A percentile compares a stretch with the other conserved stretches of the same genome.
phyloP scores from a whole-genome alignment of 2,888 invertebrate species.

The Diplolepis rosae region DNA sequence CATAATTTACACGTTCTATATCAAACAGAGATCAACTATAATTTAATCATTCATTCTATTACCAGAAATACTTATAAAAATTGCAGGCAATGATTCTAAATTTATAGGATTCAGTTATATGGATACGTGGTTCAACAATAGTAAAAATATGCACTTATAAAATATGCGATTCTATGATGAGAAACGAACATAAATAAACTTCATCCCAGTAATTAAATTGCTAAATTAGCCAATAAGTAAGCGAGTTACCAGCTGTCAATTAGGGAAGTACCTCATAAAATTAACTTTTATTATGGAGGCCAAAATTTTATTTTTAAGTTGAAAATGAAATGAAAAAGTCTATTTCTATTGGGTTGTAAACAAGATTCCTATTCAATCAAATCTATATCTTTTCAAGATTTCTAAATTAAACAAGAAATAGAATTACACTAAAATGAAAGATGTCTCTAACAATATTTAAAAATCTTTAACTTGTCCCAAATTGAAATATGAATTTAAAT shows the following conservation, averaged over 20 bases:
- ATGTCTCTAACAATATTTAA: too few relatives aligned
- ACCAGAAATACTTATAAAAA: too few relatives aligned
- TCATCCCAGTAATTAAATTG: neutral
- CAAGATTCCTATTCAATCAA: too few relatives aligned
- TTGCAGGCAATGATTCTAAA: neutral
- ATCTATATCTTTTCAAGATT: too few relatives aligned
- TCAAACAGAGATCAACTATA: neutral
- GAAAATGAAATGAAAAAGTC: too few relatives aligned
- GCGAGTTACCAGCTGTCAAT: conserved; percentile 2
- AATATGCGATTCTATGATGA: neutral
- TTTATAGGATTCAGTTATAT: neutral
- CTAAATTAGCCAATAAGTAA: neutral
- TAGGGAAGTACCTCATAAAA: neutral
- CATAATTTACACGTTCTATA: neutral
- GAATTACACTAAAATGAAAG: too few relatives aligned
- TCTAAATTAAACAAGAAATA: too few relatives aligned
- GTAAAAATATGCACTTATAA: neutral
- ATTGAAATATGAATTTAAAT: too few relatives aligned
- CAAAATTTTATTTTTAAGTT: conserved; percentile 10
- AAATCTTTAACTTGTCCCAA: too few relatives aligned
- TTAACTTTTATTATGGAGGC: neutral
- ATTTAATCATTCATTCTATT: neutral
- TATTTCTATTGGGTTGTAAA: too few relatives aligned
- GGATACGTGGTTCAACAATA: neutral
- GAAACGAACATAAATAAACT: neutral